Percentiles rank a stretch among this genome's conserved stretches.
Evolutionary conservation across 1,140 invertebrate genomes (phyloP).

Genomic region (Papilio aristodemus): DNA sequence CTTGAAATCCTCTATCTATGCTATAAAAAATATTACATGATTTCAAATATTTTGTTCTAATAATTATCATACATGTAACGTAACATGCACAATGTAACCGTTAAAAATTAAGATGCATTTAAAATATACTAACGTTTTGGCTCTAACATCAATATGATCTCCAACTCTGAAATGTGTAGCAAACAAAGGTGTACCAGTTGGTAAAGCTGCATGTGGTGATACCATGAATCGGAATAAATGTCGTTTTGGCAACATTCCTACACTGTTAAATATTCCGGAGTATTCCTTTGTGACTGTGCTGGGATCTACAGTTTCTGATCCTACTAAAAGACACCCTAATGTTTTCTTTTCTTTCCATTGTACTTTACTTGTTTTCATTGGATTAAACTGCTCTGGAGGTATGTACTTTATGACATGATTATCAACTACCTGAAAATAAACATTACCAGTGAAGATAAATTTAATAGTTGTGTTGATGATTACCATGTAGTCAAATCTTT

Average conservation of each 20-base stretch:
- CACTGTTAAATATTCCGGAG: constrained; percentile 90
- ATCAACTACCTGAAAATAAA: constrained; percentile 88
- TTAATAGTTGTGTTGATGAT: too few species aligned
- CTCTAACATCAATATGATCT: constrained; percentile 93
- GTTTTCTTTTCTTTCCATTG: constrained; percentile 73
- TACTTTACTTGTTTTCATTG: constrained; percentile 71
- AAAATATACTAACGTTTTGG: constrained; percentile 90
- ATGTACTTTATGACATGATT: constrained; percentile 98
- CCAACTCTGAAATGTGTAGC: constrained; percentile 95
- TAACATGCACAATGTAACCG: neutral
- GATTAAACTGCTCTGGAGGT: constrained; percentile 88
- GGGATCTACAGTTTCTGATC: constrained; percentile 94
- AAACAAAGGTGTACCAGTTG: constrained; percentile 93
- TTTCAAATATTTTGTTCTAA: too few species aligned
- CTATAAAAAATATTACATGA: constrained; percentile 74
- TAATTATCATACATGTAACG: too few species aligned
- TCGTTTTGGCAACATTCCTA: constrained; percentile 94
- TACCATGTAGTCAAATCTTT: too few species aligned
- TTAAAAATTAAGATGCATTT: constrained; percentile 23
- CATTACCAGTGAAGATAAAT: neutral
- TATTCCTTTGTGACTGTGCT: constrained; percentile 94
- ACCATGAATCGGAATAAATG: constrained; percentile 91
- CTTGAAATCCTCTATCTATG: constrained; percentile 97
- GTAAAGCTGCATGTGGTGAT: constrained; percentile 91
- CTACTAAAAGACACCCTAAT: constrained; percentile 90